Conservation (phyloP, 1,140 invertebrate species). For the Platyscapa corneri region DNA sequence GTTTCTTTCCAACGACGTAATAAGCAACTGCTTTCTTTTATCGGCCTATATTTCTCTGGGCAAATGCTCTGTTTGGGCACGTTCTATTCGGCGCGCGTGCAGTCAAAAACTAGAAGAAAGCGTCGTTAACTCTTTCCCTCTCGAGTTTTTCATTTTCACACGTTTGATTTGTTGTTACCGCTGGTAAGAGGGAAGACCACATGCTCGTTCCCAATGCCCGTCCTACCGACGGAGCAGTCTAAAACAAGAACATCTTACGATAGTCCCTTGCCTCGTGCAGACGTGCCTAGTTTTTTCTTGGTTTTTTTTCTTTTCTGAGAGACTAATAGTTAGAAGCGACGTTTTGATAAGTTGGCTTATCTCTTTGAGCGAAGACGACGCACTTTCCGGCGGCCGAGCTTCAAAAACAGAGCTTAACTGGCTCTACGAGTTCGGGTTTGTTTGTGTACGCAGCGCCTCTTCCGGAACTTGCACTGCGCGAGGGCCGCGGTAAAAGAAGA, state of each 20-base stretch:
- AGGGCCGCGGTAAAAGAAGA: no score
- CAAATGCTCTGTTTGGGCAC: neutral
- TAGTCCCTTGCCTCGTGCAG: neutral
- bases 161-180: conserved; percentile 15
- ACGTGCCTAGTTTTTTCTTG: no score
- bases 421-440: no score
- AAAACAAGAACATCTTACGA: no score
- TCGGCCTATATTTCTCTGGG: neutral
- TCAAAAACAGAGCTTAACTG: no score
- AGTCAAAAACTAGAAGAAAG: neutral
- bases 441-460: no score
- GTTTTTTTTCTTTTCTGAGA: no score
- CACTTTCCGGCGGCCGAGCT: no score
- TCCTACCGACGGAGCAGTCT: neutral
- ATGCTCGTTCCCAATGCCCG: neutral
- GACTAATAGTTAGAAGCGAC: no score
- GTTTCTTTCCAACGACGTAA: neutral
- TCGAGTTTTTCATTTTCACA: neutral
- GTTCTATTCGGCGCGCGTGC: neutral
- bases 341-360: no score
- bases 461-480: no score
- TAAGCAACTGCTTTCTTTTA: neutral
- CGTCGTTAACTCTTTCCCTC: neutral
- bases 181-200: neutral
- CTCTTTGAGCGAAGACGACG: no score